phyloP scores from a whole-genome alignment of 2,888 invertebrate species.

The Hemithea aestivaria region DNA sequence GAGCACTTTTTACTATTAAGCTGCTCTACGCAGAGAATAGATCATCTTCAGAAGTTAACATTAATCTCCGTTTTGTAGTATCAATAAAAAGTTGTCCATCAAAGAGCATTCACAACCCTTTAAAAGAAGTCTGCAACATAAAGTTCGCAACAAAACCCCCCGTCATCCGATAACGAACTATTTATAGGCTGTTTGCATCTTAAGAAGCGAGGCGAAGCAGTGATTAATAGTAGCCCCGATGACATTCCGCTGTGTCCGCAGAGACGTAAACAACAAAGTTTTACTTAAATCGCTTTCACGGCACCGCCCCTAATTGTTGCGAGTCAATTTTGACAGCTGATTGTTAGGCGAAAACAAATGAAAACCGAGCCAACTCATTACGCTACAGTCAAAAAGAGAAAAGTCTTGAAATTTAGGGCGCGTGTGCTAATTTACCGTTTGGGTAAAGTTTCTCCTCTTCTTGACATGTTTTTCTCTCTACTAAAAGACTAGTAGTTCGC shows the following conservation, averaged over 20 bases:
- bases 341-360: slow-evolving; percentile 47
- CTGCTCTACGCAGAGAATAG: no score
- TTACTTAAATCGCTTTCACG: slow-evolving; percentile 52
- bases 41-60: no score
- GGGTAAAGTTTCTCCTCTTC: no score
- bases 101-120: no score
- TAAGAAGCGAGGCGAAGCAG: slow-evolving; percentile 42
- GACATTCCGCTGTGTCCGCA: slow-evolving; percentile 44
- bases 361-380: slow-evolving; percentile 24
- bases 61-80: no score
- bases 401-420: no score
- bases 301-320: slow-evolving; percentile 50
- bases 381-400: no score
- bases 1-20: no score
- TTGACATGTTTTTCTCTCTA: no score
- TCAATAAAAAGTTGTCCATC: no score
- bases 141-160: slow-evolving; percentile 21
- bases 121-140: slow-evolving; percentile 15
- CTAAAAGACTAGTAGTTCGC: no score
- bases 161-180: slow-evolving; percentile 40
- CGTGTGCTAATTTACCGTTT: no score
- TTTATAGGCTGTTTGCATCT: slow-evolving; percentile 52
- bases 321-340: slow-evolving; percentile 57
- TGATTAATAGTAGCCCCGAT: slow-evolving; percentile 56
- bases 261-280: slow-evolving; percentile 57